Evolutionary conservation across 2,888 invertebrate species (phyloP).

Genomic region (Xanthia icteritia): DNA sequence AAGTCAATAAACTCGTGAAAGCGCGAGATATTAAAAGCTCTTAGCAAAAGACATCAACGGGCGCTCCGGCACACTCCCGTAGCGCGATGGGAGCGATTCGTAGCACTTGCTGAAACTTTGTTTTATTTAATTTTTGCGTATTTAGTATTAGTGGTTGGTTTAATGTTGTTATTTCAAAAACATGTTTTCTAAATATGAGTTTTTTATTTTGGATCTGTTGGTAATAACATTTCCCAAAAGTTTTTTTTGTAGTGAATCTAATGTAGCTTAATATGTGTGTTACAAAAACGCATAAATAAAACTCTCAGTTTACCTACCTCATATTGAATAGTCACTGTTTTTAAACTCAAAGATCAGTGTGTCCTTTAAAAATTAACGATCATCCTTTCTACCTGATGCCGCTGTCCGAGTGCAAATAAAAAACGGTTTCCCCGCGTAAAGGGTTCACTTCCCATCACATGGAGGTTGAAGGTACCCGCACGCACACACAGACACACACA

Average conservation of each 20-base stretch:
- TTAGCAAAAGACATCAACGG: conserved; percentile 89
- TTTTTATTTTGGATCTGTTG: background rate
- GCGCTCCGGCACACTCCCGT: conserved; percentile 73
- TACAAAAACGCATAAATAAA: conserved; percentile 34
- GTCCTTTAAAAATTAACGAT: conserved; percentile 90
- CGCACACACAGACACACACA: conserved; percentile 69
- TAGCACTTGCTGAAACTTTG: conserved; percentile 50
- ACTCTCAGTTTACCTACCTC: conserved; percentile 43
- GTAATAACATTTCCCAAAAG: background rate
- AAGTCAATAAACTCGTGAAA: conserved; percentile 84
- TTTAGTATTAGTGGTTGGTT: conserved; percentile 8
- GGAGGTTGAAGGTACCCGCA: conserved; percentile 82
- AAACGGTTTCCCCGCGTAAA: conserved; percentile 90
- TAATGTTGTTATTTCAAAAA: background rate
- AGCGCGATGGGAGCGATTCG: conserved; percentile 54
- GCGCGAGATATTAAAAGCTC: conserved; percentile 78
- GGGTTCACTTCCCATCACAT: conserved; percentile 91
- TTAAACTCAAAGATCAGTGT: conserved; percentile 83
- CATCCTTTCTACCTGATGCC: conserved; percentile 90
- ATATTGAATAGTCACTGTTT: conserved; percentile 76
- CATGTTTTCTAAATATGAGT: too few species aligned
- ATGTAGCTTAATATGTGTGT: conserved; percentile 13
- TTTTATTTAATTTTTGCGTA: conserved; percentile 53
- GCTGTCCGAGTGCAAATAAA: conserved; percentile 91
- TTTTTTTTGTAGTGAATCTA: conserved; percentile 27